Percentiles rank a stretch among this genome's conserved stretches.
These are phyloP conservation scores for Rhagonycha lutea DNA, from an alignment of 2,888 invertebrate species.

Conservation along the genomic window DNA sequence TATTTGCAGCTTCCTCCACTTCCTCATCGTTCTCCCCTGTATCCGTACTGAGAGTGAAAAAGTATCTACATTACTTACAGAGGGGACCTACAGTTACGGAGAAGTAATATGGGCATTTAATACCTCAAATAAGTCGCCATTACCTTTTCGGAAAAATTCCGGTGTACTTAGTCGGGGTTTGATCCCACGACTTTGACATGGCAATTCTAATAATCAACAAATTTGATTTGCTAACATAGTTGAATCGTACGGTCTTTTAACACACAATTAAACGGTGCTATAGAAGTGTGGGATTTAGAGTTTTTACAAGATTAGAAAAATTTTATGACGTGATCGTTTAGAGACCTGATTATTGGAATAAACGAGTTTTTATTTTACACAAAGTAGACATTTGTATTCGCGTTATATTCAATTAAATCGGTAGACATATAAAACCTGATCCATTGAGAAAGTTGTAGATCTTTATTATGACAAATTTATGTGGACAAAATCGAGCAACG, in stretches of 20 bases:
- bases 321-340: background rate
- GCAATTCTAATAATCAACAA: no score
- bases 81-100: no score
- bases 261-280: background rate
- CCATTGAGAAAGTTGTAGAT: constrained; percentile 38
- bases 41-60: no score
- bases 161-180: no score
- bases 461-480: constrained; percentile 48
- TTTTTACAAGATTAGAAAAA: background rate
- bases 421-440: background rate
- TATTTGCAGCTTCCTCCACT: no score
- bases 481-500: constrained; percentile 19
- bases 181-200: no score
- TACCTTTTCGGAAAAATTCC: no score
- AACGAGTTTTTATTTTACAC: background rate
- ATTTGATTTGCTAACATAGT: background rate
- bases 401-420: constrained; percentile 1
- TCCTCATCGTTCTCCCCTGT: no score
- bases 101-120: no score
- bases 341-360: background rate
- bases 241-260: background rate
- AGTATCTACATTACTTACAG: no score
- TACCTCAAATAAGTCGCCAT: no score
- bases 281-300: background rate
- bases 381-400: background rate